Evolutionary conservation across 2,888 invertebrate genomes (phyloP).

Genomic region (Clunio marinus): DNA sequence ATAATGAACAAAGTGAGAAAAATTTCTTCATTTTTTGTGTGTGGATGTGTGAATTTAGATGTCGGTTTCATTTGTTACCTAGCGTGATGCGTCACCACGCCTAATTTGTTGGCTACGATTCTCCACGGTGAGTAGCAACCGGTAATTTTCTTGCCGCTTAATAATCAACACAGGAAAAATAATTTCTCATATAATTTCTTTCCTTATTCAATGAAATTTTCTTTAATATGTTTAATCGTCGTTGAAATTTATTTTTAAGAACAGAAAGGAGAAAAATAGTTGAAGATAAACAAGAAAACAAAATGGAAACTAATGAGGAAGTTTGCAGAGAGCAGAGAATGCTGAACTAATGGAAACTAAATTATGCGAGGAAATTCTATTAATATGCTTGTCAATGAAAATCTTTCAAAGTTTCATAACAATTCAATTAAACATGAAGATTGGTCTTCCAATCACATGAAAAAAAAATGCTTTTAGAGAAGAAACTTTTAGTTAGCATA

Average conservation of each 20-base stretch:
- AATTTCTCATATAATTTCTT: slow-evolving; percentile 28
- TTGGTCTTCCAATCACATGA: no score
- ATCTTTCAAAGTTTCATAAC: no score
- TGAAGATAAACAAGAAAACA: background rate
- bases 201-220: slow-evolving; percentile 1
- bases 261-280: background rate
- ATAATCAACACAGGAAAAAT: slow-evolving; percentile 40
- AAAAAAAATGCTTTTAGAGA: background rate
- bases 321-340: background rate
- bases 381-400: background rate
- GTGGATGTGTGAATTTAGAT: slow-evolving; percentile 1
- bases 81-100: slow-evolving; percentile 64
- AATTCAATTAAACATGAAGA: no score
- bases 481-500: background rate
- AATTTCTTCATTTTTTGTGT: slow-evolving; percentile 1
- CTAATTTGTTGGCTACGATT: slow-evolving; percentile 88
- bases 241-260: background rate
- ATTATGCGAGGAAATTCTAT: background rate
- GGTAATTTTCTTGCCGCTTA: slow-evolving; percentile 62
- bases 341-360: background rate
- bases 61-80: slow-evolving; percentile 43
- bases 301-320: background rate
- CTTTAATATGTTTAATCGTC: no score
- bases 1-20: no score
- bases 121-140: slow-evolving; percentile 89